These are phyloP conservation scores for Myopa testacea DNA, from an alignment of 2,888 invertebrate species.

Conservation along the genomic window DNA sequence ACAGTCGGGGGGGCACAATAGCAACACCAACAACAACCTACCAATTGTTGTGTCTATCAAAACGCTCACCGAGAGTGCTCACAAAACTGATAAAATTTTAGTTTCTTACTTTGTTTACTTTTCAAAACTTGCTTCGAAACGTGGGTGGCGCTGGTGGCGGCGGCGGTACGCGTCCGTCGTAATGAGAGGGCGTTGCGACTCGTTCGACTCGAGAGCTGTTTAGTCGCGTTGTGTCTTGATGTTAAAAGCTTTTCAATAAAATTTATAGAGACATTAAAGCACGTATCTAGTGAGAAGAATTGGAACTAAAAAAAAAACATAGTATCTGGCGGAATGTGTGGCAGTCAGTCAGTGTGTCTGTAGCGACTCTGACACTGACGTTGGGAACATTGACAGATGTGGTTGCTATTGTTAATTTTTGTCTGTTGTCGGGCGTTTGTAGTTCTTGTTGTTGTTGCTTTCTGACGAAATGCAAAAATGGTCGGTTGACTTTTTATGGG, in stretches of 20 bases:
- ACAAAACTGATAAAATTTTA: conserved; percentile 21
- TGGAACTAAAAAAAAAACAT: not conserved
- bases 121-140: not conserved
- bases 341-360: conserved; percentile 60
- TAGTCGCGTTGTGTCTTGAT: not conserved
- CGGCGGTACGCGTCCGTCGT: conserved; percentile 31
- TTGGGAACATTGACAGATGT: conserved; percentile 29
- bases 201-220: conserved; percentile 27
- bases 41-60: not conserved
- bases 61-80: not conserved
- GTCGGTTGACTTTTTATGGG: conserved; percentile 54
- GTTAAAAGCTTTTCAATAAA: not conserved
- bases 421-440: not conserved
- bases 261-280: conserved; percentile 10
- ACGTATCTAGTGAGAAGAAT: not conserved
- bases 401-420: not conserved
- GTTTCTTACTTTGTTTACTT: not conserved
- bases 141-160: conserved; percentile 19
- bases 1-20: not conserved
- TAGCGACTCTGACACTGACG: conserved; percentile 9
- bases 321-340: conserved; percentile 53
- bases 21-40: conserved; percentile 7
- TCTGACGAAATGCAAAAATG: conserved; percentile 34
- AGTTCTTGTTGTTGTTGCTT: not conserved
- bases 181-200: conserved; percentile 36